These are phyloP conservation scores for Orycteropus afer DNA, from an alignment of 2,113 vertebrate genomes.

Conservation along the genomic window DNA sequence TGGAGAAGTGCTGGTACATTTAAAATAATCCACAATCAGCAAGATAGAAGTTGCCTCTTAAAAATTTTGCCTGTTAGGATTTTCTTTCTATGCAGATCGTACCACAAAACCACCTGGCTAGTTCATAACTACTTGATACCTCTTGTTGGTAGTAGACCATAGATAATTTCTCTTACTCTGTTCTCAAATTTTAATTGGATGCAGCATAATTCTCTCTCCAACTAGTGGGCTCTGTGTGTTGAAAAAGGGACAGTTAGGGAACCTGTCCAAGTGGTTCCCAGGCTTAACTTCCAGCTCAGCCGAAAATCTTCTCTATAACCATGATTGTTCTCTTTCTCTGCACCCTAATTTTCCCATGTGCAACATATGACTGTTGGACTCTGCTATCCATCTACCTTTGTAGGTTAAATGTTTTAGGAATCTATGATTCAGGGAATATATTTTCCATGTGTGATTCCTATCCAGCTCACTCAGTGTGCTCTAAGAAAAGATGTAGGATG, in stretches of 20 bases:
- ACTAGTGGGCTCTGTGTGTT: neutral
- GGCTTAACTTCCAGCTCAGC: neutral
- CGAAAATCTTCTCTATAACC: neutral
- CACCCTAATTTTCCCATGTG: neutral
- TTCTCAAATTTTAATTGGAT: constrained; percentile 6
- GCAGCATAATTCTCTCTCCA: neutral
- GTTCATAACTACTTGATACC: neutral
- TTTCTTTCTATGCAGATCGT: neutral
- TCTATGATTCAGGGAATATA: neutral
- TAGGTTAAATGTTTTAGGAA: constrained; percentile 3
- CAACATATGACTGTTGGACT: neutral
- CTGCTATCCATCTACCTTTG: neutral
- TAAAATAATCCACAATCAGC: neutral
- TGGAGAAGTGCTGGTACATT: neutral
- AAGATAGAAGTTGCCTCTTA: neutral
- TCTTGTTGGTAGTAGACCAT: neutral
- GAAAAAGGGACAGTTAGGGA: neutral
- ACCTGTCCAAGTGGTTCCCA: neutral
- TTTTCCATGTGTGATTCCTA: neutral
- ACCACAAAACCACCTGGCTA: neutral
- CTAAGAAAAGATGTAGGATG: neutral
- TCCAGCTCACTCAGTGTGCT: neutral
- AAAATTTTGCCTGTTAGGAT: neutral
- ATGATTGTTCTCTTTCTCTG: neutral
- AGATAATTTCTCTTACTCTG: neutral